Conservation (phyloP, 92 coral and sea anemone genomes). For the Umimayanthus kanabou region DNA sequence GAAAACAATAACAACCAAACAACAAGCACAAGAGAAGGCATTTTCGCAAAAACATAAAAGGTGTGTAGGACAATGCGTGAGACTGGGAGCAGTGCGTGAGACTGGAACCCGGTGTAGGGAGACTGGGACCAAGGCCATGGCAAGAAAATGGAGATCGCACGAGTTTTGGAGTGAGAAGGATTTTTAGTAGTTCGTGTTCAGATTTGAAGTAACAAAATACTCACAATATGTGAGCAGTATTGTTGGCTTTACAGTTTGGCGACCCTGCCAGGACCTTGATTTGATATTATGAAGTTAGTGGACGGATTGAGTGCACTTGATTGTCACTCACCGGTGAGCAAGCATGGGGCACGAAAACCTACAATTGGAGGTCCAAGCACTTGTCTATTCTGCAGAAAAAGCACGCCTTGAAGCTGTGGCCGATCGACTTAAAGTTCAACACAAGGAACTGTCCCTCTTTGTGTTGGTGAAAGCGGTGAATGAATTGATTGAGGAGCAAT, state of each 20-base stretch:
- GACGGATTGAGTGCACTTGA: neutral
- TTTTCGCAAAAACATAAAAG: too few relatives aligned
- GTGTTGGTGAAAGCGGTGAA: constrained; percentile 11
- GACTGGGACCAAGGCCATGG: too few relatives aligned
- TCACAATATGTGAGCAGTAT: too few relatives aligned
- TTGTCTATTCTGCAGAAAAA: neutral
- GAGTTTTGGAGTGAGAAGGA: too few relatives aligned
- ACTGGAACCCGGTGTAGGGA: too few relatives aligned
- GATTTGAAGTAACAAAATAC: too few relatives aligned
- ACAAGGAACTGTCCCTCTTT: constrained; percentile 14
- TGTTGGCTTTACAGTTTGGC: constrained; percentile 39
- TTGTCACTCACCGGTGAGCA: neutral
- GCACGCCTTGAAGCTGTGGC: neutral
- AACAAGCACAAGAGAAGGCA: too few relatives aligned
- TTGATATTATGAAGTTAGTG: neutral
- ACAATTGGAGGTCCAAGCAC: constrained; percentile 9
- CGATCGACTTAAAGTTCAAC: constrained; percentile 5
- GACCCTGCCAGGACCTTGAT: constrained; percentile 11
- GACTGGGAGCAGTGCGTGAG: too few relatives aligned
- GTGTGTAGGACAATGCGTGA: too few relatives aligned
- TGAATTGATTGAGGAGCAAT: constrained; percentile 9
- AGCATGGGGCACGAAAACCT: constrained; percentile 20
- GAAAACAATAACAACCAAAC: too few relatives aligned
- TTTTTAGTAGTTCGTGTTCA: too few relatives aligned
- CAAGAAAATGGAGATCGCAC: too few relatives aligned